Conservation (phyloP, 1,140 invertebrate species). For the Drosophila persimilis region DNA sequence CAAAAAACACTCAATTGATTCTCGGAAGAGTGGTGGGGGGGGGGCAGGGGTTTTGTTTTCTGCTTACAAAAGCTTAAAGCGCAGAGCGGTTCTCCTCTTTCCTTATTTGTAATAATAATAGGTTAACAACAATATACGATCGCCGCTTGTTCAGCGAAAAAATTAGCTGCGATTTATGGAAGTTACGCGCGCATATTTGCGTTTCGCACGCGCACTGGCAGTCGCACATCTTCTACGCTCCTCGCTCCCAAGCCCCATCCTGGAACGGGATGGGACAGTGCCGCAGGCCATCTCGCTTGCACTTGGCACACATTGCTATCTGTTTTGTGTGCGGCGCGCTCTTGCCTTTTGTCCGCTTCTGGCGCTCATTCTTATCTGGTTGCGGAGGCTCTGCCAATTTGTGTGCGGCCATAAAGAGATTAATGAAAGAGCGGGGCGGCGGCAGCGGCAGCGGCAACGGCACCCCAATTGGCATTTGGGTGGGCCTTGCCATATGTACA, state of each 20-base stretch:
- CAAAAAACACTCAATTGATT: slow-evolving; percentile 45
- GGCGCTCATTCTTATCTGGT: slow-evolving; percentile 26
- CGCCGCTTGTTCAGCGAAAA: slow-evolving; percentile 6
- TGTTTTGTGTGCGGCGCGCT: slow-evolving; percentile 18
- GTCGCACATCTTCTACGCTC: not conserved
- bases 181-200: slow-evolving; percentile 61
- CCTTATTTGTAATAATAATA: slow-evolving; percentile 47
- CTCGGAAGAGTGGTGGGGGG: slow-evolving; percentile 25
- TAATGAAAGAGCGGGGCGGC: slow-evolving; percentile 50
- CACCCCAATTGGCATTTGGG: slow-evolving; percentile 52
- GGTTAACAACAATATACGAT: slow-evolving; percentile 22
- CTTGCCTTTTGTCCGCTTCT: slow-evolving; percentile 49
- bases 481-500: slow-evolving; percentile 30
- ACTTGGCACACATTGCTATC: slow-evolving; percentile 56
- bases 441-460: slow-evolving; percentile 17
- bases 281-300: slow-evolving; percentile 26
- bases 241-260: not conserved
- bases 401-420: slow-evolving; percentile 60
- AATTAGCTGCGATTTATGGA: slow-evolving; percentile 37
- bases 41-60: slow-evolving; percentile 16
- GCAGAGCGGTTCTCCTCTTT: slow-evolving; percentile 13
- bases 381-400: slow-evolving; percentile 36
- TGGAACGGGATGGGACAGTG: too few species aligned
- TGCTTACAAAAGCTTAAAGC: slow-evolving; percentile 21
- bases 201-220: slow-evolving; percentile 60